phyloP scores from a whole-genome alignment of 2,888 invertebrate genomes.

The Lamellibrachia satsuma region DNA sequence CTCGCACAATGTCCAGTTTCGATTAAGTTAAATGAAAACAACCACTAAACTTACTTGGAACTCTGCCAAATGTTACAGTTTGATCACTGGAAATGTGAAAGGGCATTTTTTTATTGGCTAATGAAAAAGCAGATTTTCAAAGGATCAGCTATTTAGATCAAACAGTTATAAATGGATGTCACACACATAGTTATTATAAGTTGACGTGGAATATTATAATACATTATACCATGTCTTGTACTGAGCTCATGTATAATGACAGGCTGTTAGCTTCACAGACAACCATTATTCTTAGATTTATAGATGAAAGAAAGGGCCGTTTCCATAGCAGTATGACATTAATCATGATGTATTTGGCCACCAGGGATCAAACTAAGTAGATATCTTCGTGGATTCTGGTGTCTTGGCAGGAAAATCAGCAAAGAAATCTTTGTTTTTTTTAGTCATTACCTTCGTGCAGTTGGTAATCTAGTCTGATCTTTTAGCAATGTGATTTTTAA shows the following conservation, averaged over 20 bases:
- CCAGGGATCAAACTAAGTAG: neutral
- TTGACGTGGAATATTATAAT: neutral
- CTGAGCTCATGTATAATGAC: neutral
- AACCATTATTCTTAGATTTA: neutral
- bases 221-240: neutral
- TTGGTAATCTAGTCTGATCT: neutral
- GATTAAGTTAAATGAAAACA: neutral
- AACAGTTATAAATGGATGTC: neutral
- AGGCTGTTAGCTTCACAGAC: neutral
- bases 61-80: neutral
- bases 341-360: neutral
- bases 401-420: neutral
- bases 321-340: conserved; percentile 2
- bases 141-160: neutral
- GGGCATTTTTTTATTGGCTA: neutral
- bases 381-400: neutral
- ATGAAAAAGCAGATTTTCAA: neutral
- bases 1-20: neutral
- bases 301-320: neutral
- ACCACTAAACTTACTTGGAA: neutral
- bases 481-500: neutral
- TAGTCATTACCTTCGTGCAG: neutral
- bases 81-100: neutral
- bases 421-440: neutral
- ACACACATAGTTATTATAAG: neutral